Evolutionary conservation across 2,888 invertebrate species (phyloP), one percentile per base, ranked within the genome.

Genomic region (Pheosia tremula): DNA sequence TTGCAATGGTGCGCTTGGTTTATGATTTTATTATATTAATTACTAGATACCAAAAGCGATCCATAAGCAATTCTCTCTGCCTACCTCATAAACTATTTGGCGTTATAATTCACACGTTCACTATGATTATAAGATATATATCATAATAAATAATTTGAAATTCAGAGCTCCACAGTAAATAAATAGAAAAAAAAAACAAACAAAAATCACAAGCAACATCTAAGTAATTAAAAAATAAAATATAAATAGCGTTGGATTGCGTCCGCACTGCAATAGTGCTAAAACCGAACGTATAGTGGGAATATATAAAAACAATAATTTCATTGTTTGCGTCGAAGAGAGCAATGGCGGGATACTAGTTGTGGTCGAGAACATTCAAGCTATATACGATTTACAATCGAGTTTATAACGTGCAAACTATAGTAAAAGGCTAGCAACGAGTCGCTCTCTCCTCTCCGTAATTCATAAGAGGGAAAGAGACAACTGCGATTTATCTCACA

Each of bases 151-250:
- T 7, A 9, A 36, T 45, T 38, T 54, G 39, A 79, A 83, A 83
- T 76, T 76, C 81, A 83, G 77, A 81, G 77, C 75, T 76, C 77
- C 81, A 73, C 87, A 79, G 58, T 72, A 67, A 70, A 63, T 56
- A 68, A 63, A 61, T 79, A 77, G 24, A 24, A 74, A 66, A 69
- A 77, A 86, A 79, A 75, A 69, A 72, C 75, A 77, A 67, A 65
- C 61, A 69, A 72, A 78, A 78, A 77, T 63, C 78, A 70, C 67
- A 74, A 64, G 63, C 43, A 75, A 69, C 62, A 57, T 60, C 56
- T 57, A 37, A 45, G n/a, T 11, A 56, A 39, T 39, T 24, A 10
- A 56, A 7, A 56, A 53, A 53, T 36, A 58, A 13, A 37, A 60
- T 56, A 55, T 63, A 60, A 57, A 55, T 56, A 59, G 13, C 9